Evolutionary conservation across 2,113 vertebrate genomes (phyloP).

Genomic region (Cynocephalus volans): DNA sequence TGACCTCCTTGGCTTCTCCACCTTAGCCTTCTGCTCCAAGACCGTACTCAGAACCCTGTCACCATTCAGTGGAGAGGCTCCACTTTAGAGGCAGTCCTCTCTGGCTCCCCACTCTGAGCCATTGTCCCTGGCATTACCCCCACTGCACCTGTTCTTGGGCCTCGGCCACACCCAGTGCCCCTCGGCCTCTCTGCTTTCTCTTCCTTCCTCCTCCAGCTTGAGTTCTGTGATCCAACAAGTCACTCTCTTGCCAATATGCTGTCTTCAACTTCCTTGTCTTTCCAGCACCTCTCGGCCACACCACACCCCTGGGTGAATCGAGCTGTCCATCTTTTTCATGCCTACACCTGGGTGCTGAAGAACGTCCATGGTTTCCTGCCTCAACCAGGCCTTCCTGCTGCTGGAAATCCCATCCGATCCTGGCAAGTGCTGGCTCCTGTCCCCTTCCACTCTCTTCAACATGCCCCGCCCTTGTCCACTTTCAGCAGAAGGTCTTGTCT

Average conservation of each 20-base stretch:
- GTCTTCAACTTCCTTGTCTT: neutral
- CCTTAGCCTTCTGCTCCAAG: neutral
- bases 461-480: no score
- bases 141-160: neutral
- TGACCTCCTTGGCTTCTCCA: neutral
- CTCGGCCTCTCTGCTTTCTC: neutral
- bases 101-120: neutral
- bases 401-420: no score
- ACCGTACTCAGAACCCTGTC: fast-evolving
- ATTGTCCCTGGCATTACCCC: neutral
- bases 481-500: neutral
- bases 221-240: neutral
- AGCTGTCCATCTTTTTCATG: no score
- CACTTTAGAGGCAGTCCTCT: neutral
- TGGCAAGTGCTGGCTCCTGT: neutral
- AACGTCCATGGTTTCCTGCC: neutral
- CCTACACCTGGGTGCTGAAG: neutral
- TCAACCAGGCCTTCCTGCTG: neutral
- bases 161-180: neutral
- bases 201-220: neutral
- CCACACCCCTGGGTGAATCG: neutral
- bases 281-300: neutral
- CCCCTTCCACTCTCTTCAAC: no score
- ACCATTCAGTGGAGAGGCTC: neutral
- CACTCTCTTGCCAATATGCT: neutral